Evolutionary conservation across 2,797 vertebrate genomes (phyloP).

Genomic region (Phataginus tricuspis): DNA sequence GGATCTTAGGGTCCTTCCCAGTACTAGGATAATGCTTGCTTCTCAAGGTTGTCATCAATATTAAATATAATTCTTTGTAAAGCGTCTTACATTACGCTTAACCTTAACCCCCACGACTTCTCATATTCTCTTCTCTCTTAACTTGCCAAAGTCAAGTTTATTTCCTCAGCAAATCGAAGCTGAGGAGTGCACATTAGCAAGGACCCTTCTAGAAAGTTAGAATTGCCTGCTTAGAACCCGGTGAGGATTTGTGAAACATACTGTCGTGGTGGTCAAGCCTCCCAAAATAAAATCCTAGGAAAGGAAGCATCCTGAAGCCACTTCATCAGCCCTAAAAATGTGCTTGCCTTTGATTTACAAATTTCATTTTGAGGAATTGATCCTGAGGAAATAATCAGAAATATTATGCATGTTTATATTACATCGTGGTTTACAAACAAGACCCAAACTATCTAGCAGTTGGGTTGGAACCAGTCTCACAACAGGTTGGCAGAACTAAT

Average conservation of each 20-base stretch:
- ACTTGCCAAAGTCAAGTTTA: not conserved
- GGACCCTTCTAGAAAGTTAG: not conserved
- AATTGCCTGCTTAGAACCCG: not conserved
- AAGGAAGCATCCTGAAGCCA: not conserved
- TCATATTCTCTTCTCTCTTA: not conserved
- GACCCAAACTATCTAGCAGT: not conserved
- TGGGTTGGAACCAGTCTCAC: not conserved
- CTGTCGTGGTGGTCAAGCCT: not conserved
- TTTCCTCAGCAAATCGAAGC: not conserved
- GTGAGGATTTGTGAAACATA: not conserved
- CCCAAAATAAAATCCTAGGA: not conserved
- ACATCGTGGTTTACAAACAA: not conserved
- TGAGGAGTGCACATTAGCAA: not conserved
- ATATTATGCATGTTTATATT: not conserved
- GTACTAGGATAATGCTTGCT: not conserved
- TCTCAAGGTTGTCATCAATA: not conserved
- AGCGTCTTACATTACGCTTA: not conserved
- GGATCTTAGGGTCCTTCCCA: not conserved
- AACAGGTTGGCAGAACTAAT: not conserved
- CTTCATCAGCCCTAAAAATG: not conserved
- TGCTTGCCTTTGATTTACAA: not conserved
- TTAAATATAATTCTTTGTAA: not conserved
- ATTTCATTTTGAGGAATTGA: conserved; percentile 21
- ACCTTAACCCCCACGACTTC: not conserved
- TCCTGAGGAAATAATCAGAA: not conserved